Conservation (phyloP, 1,140 invertebrate species). For the Drosophila eugracilis region DNA sequence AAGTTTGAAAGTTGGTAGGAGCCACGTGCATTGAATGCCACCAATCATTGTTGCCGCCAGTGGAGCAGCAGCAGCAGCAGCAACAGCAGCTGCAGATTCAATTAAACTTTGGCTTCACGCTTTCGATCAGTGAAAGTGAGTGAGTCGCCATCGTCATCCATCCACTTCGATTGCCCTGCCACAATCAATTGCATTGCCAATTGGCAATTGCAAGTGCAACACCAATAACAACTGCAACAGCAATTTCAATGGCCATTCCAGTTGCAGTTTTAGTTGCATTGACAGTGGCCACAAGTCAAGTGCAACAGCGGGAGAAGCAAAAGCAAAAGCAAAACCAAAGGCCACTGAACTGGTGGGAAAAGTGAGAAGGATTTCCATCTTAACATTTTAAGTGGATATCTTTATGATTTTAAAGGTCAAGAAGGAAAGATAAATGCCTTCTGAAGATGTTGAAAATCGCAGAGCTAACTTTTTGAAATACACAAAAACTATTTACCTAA, state of each 20-base stretch:
- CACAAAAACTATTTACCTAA: too few relatives aligned
- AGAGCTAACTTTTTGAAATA: too few relatives aligned
- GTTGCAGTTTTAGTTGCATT: conserved; percentile 31
- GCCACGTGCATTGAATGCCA: conserved; percentile 62
- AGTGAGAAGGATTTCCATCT: conserved; percentile 19
- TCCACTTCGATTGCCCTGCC: conserved; percentile 26
- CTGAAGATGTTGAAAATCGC: too few relatives aligned
- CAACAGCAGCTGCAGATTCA: conserved; percentile 61
- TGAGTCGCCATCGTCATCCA: conserved; percentile 16
- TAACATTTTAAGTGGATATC: conserved; percentile 13
- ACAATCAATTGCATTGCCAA: conserved; percentile 46
- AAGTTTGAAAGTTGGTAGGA: conserved; percentile 74
- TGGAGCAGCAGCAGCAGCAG: conserved; percentile 33
- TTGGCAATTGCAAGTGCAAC: conserved; percentile 40
- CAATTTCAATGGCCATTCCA: conserved; percentile 11
- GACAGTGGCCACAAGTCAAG: conserved; percentile 59
- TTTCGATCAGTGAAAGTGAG: conserved; percentile 78
- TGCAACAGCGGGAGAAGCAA: conserved; percentile 51
- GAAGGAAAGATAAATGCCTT: not conserved
- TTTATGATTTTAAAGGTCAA: not conserved
- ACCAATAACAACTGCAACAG: conserved; percentile 33
- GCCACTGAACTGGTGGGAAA: conserved; percentile 58
- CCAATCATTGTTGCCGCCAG: conserved; percentile 64
- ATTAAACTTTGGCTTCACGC: conserved; percentile 80
- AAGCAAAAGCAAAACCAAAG: too few relatives aligned